phyloP scores from a whole-genome alignment of 2,888 invertebrate genomes.

The Stenolophus ochropezus region DNA sequence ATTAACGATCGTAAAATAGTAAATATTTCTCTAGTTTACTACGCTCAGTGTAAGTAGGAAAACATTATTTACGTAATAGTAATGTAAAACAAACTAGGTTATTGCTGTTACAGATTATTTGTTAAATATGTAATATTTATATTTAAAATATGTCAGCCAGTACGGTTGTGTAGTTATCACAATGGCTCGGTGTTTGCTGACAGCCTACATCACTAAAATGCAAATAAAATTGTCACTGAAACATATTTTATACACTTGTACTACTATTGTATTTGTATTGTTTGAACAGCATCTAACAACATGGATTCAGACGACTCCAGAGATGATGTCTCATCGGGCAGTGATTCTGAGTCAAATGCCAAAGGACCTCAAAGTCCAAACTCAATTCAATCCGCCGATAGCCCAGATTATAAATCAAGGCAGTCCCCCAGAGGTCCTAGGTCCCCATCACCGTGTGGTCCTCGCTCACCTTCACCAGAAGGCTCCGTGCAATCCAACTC shows the following conservation, averaged over 20 bases:
- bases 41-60: conserved; percentile 29
- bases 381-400: conserved; percentile 53
- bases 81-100: not conserved
- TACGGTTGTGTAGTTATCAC: too few relatives aligned
- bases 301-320: conserved; percentile 80
- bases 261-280: conserved; percentile 61
- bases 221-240: too few relatives aligned
- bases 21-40: conserved; percentile 2
- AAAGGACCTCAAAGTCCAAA: conserved; percentile 64
- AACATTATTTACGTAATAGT: conserved; percentile 3
- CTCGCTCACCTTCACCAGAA: conserved; percentile 62
- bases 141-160: not conserved
- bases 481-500: conserved; percentile 61
- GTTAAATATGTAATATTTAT: not conserved
- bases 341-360: conserved; percentile 68
- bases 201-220: too few relatives aligned
- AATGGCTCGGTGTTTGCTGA: too few relatives aligned
- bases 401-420: conserved; percentile 54
- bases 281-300: conserved; percentile 62
- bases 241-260: too few relatives aligned
- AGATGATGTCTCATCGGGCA: conserved; percentile 74
- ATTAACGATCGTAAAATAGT: conserved; percentile 1
- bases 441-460: conserved; percentile 64
- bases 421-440: conserved; percentile 58
- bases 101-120: not conserved